These are phyloP conservation scores for Leptinotarsa undecemlineata DNA, from an alignment of 1,140 invertebrate genomes.

Conservation along the genomic window DNA sequence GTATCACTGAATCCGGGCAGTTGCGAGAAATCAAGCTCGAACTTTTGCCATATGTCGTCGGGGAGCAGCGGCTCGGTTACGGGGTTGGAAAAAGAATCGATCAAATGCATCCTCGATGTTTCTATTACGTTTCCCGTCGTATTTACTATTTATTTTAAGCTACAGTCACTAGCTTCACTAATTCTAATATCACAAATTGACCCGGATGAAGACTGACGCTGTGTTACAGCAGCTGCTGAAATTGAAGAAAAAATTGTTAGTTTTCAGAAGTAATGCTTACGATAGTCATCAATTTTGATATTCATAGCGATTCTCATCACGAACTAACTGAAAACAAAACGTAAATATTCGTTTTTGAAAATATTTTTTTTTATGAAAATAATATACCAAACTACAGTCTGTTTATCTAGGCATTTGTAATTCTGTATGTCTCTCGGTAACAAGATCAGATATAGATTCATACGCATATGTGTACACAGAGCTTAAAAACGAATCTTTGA, in stretches of 20 bases:
- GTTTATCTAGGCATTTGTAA: too few relatives aligned
- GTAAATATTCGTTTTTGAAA: too few relatives aligned
- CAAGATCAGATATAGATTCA: too few relatives aligned
- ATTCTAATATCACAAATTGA: conserved; percentile 55
- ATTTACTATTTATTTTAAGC: conserved; percentile 19
- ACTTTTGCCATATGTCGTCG: conserved; percentile 53
- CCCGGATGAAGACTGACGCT: conserved; percentile 49
- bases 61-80: conserved; percentile 24
- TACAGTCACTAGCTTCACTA: conserved; percentile 32
- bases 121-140: conserved; percentile 7
- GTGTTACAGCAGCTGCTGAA: conserved; percentile 51
- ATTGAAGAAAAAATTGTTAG: conserved; percentile 35
- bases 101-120: conserved; percentile 6
- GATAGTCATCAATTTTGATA: too few relatives aligned
- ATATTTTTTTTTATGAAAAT: too few relatives aligned
- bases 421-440: too few relatives aligned
- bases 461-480: too few relatives aligned
- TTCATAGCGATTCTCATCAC: too few relatives aligned
- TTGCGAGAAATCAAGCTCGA: conserved; percentile 42
- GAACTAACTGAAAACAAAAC: too few relatives aligned
- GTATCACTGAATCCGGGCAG: conserved; percentile 27
- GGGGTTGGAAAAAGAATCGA: conserved; percentile 6
- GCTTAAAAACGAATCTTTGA: too few relatives aligned
- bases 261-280: too few relatives aligned
- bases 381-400: too few relatives aligned